These are phyloP conservation scores for Hemistola chrysoprasaria DNA, from an alignment of 2,888 invertebrate species.

Conservation along the genomic window DNA sequence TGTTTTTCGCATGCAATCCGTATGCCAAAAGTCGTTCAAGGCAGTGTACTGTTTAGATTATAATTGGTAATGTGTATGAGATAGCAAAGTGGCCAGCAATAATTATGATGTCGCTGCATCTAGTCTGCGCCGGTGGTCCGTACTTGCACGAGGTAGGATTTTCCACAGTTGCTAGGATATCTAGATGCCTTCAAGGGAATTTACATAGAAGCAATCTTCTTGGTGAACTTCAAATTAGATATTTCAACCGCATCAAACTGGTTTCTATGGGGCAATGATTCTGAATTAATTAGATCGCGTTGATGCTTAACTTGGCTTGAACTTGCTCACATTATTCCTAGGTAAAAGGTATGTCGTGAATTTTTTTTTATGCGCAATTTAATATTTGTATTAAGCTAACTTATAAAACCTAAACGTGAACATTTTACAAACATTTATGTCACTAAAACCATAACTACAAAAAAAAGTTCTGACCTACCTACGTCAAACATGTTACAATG, in stretches of 20 bases:
- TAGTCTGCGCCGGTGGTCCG: slow-evolving; percentile 47
- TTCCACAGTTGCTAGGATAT: slow-evolving; percentile 22
- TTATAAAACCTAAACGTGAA: too few relatives aligned
- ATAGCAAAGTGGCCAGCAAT: slow-evolving; percentile 38
- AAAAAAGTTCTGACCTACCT: too few relatives aligned
- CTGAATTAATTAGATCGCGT: slow-evolving; percentile 16
- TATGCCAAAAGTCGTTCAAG: slow-evolving; percentile 15
- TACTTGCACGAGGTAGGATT: slow-evolving; percentile 31
- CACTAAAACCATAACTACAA: too few relatives aligned
- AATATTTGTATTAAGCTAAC: too few relatives aligned
- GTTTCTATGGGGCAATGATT: slow-evolving; percentile 13
- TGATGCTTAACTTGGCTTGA: background rate
- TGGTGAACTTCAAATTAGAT: slow-evolving; percentile 21
- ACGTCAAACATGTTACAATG: too few relatives aligned
- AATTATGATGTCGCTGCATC: slow-evolving; percentile 46
- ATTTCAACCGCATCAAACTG: slow-evolving; percentile 8
- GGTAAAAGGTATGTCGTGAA: background rate
- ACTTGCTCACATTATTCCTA: background rate
- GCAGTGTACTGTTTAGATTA: slow-evolving; percentile 15
- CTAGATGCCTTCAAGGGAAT: slow-evolving; percentile 23
- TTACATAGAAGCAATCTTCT: slow-evolving; percentile 28
- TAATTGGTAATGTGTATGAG: slow-evolving; percentile 25
- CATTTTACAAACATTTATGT: too few relatives aligned
- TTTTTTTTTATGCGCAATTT: background rate
- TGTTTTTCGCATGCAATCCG: too few relatives aligned